Base-by-base conservation (phyloP, 2,888 invertebrate genomes). In the Amphimallon solstitiale region DNA sequence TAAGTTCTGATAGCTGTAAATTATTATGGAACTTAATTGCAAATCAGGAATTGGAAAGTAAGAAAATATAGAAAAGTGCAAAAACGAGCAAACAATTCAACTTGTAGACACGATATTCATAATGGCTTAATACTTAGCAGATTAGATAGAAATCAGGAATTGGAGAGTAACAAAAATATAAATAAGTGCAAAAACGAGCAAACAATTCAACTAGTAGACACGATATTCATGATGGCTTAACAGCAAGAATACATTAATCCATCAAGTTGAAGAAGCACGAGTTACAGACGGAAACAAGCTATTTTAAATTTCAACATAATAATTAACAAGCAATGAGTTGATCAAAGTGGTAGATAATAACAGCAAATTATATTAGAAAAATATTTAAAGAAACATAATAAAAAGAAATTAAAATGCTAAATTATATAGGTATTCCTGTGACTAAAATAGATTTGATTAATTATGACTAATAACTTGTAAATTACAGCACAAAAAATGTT, bases 241-340 rank as follows among this genome's bases (percentile, higher is more conserved):
- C 59, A 59, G 59, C 59, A 15, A 15, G 40, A 59, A 43, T 19
- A 59, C 43, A 59, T 59, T 59, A 43, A 21, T 9, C 23, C 35
- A 12, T 54, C 43, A 43, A 59, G 4, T n/a, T 14, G 19, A 40
- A 34, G 40, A 43, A 9, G 15, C 15, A 49, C 14, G 43, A 21
- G 9, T 14, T 40, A 59, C 19, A 9, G 12, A 59, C 48, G 48
- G 59, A 40, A 59, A 38, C 38, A 23, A 40, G 43, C 38, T 43
- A 59, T 59, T 59, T 40, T 34, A 21, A 29, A 38, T 17, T 43
- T 59, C 43, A 9, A 59, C 59, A 23, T 38, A 59, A 59, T 59
- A 59, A 59, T 59, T 59, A 59, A 59, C 59, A 19, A 17, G 59
- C 40, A 29, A 43, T 40, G 29, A 40, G 43, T 40, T 40, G 59